These are phyloP conservation scores for Aspidoscelis tigris DNA, from an alignment of 2,113 vertebrate genomes.

Conservation along the genomic window DNA sequence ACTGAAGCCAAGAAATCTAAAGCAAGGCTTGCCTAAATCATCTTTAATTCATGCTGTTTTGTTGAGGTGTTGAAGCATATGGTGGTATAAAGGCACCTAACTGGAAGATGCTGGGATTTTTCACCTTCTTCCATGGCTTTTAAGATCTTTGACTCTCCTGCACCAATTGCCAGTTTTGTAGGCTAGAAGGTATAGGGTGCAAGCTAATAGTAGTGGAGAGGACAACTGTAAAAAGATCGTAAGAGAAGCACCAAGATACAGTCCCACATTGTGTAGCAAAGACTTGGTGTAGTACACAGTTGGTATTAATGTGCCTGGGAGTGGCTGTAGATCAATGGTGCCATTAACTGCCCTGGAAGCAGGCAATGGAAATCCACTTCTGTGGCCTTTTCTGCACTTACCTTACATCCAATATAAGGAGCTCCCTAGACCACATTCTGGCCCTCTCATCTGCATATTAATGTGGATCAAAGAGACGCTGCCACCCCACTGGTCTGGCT, in stretches of 20 bases:
- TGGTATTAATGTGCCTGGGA: too few species aligned
- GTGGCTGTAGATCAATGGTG: too few species aligned
- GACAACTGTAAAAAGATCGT: neutral
- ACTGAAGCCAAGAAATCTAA: constrained; percentile 31
- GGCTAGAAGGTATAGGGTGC: neutral
- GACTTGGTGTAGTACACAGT: too few species aligned
- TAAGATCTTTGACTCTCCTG: neutral
- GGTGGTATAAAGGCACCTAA: neutral
- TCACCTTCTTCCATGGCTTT: neutral
- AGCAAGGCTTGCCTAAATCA: constrained; percentile 32
- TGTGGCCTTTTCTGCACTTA: too few species aligned
- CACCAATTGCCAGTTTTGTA: neutral
- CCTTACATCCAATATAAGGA: too few species aligned
- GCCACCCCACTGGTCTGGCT: too few species aligned
- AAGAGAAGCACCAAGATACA: neutral
- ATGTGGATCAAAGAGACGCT: too few species aligned
- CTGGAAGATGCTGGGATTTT: neutral
- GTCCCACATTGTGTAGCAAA: too few species aligned
- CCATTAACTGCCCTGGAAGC: too few species aligned
- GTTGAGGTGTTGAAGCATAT: neutral
- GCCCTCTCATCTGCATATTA: too few species aligned
- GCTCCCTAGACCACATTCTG: too few species aligned
- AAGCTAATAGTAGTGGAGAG: neutral
- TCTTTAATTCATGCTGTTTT: constrained; percentile 14
- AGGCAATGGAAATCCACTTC: too few species aligned